phyloP scores from a whole-genome alignment of 2,113 vertebrate species.

The Oplegnathus fasciatus region DNA sequence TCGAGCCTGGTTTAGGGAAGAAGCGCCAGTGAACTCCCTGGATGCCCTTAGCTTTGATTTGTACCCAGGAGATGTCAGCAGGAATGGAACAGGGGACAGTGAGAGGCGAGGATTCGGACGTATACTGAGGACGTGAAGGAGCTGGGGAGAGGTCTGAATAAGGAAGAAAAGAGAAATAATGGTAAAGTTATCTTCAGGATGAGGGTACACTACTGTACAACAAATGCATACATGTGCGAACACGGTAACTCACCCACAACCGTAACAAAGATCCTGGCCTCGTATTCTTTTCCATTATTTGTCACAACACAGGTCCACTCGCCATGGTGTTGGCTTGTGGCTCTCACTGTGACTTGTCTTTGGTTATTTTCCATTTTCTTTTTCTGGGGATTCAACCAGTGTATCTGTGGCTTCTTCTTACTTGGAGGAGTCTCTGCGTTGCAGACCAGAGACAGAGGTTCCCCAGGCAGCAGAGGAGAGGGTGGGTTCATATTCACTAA shows the following conservation, averaged over 20 bases:
- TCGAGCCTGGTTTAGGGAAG: background rate
- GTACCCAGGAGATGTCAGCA: conserved; percentile 31
- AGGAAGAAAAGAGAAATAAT: conserved; percentile 11
- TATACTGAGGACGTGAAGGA: conserved; percentile 47
- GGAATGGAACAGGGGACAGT: conserved; percentile 70
- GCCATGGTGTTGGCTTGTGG: conserved; percentile 57
- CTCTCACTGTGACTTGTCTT: rapidly evolving
- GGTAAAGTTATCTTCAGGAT: background rate
- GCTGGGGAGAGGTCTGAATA: conserved; percentile 69
- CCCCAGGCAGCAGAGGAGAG: conserved; percentile 29
- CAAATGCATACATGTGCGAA: background rate
- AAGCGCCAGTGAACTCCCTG: conserved; percentile 70
- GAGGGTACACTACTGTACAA: background rate
- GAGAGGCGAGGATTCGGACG: conserved; percentile 36
- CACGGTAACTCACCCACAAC: conserved; percentile 76
- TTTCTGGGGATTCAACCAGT: conserved; percentile 61
- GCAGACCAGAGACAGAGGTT: conserved; percentile 34
- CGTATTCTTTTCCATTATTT: rapidly evolving
- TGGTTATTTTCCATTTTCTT: rapidly evolving
- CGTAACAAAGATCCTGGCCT: background rate
- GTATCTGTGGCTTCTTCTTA: rapidly evolving
- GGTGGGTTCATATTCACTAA: conserved; percentile 26
- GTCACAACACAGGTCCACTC: conserved; percentile 71
- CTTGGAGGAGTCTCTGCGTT: rapidly evolving
- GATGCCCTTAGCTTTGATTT: conserved; percentile 39